Conservation (phyloP, 1,140 invertebrate genomes). For the Nasonia longicornis region DNA sequence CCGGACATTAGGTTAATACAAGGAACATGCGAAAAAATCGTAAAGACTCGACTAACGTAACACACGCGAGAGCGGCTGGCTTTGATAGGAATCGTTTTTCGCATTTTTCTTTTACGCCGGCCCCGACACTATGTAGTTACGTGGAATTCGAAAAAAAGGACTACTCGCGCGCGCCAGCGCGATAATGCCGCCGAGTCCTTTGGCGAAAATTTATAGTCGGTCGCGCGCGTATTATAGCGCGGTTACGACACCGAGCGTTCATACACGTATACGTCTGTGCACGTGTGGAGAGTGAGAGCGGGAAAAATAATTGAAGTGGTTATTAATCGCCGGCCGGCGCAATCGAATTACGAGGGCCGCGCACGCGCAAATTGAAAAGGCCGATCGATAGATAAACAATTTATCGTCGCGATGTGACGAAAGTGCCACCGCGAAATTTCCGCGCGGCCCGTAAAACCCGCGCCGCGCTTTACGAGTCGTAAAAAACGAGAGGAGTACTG, state of each 20-base stretch:
- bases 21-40: background rate
- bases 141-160: background rate
- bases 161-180: background rate
- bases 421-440: conserved; percentile 18
- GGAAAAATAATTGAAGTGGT: background rate
- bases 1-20: conserved; percentile 9
- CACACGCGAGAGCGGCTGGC: background rate
- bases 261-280: background rate
- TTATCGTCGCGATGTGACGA: conserved; percentile 15
- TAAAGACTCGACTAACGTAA: conserved; percentile 4
- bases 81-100: conserved; percentile 18
- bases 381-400: conserved; percentile 16
- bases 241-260: too few relatives aligned
- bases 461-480: background rate
- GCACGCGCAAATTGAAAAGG: conserved; percentile 17
- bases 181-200: background rate
- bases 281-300: background rate
- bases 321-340: background rate
- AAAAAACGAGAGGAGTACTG: background rate
- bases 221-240: background rate
- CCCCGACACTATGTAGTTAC: background rate
- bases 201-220: conserved; percentile 18
- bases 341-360: conserved; percentile 13
- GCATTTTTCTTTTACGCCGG: conserved; percentile 13
- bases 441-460: too few relatives aligned